phyloP scores from a whole-genome alignment of 2,113 vertebrate genomes.

The Elaphurus davidianus region DNA sequence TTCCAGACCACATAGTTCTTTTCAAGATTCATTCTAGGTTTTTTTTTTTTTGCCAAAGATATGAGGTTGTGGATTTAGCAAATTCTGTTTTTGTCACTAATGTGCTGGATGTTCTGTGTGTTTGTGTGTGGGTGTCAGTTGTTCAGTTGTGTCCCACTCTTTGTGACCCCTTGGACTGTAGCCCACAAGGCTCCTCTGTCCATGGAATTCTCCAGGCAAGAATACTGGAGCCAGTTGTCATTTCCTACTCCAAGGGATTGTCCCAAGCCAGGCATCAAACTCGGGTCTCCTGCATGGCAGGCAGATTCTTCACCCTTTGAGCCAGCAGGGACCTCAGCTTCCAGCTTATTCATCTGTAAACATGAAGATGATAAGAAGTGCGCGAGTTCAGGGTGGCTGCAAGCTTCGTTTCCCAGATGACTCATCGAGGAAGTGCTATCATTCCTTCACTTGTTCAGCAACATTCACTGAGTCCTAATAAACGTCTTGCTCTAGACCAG shows the following conservation, averaged over 20 bases:
- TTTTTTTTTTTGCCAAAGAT: not conserved
- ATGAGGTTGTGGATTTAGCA: not conserved
- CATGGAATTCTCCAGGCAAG: not conserved
- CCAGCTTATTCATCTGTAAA: not conserved
- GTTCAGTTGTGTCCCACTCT: not conserved
- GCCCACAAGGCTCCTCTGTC: not conserved
- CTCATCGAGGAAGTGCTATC: fast-evolving
- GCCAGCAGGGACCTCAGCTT: not conserved
- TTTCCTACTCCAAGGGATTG: not conserved
- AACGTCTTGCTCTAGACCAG: not conserved
- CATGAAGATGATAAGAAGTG: fast-evolving
- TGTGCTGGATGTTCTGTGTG: not conserved
- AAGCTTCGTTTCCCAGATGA: fast-evolving
- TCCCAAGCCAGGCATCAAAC: not conserved
- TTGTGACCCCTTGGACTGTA: not conserved
- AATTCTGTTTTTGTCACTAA: not conserved
- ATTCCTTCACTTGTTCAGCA: not conserved
- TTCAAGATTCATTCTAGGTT: not conserved
- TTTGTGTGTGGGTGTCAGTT: not conserved
- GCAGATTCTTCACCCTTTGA: not conserved
- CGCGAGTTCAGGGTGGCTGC: not conserved
- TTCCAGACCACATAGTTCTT: not conserved
- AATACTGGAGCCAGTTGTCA: not conserved
- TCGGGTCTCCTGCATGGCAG: not conserved
- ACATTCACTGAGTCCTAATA: fast-evolving